phyloP scores from a whole-genome alignment of 2,797 vertebrate species.

The Argyrosomus regius region DNA sequence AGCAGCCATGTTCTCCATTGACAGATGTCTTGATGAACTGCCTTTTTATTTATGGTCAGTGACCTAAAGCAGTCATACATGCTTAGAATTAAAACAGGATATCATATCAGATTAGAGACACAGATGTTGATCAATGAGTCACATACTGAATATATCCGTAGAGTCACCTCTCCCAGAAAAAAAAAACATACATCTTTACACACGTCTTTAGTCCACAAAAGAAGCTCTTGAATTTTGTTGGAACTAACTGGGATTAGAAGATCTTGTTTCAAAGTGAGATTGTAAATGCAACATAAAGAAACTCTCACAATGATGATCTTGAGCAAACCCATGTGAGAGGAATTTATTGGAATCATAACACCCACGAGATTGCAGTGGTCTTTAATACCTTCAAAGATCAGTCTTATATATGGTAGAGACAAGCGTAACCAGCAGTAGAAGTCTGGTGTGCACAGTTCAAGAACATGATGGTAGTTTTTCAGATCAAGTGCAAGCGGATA shows the following conservation, averaged over 20 bases:
- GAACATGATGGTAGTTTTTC: background rate
- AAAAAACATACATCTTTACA: too few relatives aligned
- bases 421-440: background rate
- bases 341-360: constrained; percentile 1
- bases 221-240: background rate
- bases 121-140: constrained; percentile 39
- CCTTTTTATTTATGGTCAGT: background rate
- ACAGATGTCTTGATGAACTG: background rate
- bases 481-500: background rate
- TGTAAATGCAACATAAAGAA: background rate
- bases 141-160: constrained; percentile 38
- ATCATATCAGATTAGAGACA: constrained; percentile 42
- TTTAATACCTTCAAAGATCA: background rate
- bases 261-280: background rate
- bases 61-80: background rate
- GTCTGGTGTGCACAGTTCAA: background rate
- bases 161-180: constrained; percentile 40
- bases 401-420: background rate
- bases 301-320: background rate
- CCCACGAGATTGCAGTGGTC: background rate
- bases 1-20: background rate
- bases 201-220: too few relatives aligned
- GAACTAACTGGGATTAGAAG: background rate
- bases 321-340: background rate
- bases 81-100: constrained; percentile 26